Evolutionary conservation across 2,888 invertebrate species (phyloP), one percentile per base, ranked within the genome.

Genomic region (Megaustenia siamemsis): DNA sequence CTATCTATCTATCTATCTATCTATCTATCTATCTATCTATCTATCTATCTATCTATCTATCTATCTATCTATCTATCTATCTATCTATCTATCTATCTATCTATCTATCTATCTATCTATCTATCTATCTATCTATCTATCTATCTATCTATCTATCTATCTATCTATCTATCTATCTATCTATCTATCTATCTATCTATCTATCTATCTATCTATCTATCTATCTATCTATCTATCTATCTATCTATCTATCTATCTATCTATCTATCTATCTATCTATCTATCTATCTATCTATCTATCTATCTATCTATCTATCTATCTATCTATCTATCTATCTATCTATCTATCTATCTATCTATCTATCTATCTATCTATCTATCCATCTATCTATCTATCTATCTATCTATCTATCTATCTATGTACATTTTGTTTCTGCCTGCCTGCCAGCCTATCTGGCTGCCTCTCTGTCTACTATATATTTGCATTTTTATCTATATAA

Each of bases 221-320:
- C 35, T 66, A 66, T 66, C 35, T 66, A 66, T 66, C 35, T 66
- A 66, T 66, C 35, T 66, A 66, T 66, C 35, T 66, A 66, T 66
- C 35, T 66, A 66, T 66, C 35, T 66, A 66, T 66, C 35, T 66
- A 66, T 66, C 35, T 66, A 66, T 66, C 35, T 66, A 66, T 66
- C 35, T 66, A 66, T 66, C 35, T 66, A 66, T 66, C 35, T 66
- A 66, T 66, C 66, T 66, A 66, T 66, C 35, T 66, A 66, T 66
- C 35, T 66, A 66, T 66, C 35, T 66, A 66, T 66, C 66, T 66
- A 66, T 66, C 35, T 66, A 66, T 66, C 35, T 66, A 66, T 66
- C 35, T 66, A 66, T 66, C 35, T 66, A 66, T 66, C 35, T 66
- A 66, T 66, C 35, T 66, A 66, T 66, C 35, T 66, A 66, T 66